A percentile compares a stretch with the other conserved stretches of the same genome.
Conservation (phyloP, 1,140 invertebrate genomes). For the Listronotus oregonensis region DNA sequence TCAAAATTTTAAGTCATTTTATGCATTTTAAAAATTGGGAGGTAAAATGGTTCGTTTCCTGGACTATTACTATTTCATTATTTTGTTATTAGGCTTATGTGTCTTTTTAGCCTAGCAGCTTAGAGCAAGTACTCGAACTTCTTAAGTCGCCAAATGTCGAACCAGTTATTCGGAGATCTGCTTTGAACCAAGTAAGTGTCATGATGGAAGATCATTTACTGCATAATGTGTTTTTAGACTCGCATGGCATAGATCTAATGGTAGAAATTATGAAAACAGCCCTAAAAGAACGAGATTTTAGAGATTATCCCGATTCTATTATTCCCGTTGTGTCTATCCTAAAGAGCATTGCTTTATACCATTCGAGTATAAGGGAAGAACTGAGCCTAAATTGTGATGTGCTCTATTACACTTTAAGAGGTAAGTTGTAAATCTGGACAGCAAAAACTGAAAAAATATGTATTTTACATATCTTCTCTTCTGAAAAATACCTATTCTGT, state of each 20-base stretch:
- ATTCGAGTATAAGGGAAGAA: slow-evolving; percentile 58
- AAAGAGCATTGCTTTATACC: slow-evolving; percentile 62
- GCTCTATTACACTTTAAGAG: slow-evolving; percentile 63
- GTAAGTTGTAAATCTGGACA: no score
- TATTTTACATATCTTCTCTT: not conserved
- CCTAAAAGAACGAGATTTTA: slow-evolving; percentile 63
- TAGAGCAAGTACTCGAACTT: slow-evolving; percentile 57
- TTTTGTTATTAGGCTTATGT: not conserved
- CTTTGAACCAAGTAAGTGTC: slow-evolving; percentile 63
- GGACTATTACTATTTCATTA: not conserved
- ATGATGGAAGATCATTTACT: slow-evolving; percentile 63
- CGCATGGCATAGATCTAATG: slow-evolving; percentile 51
- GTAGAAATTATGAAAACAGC: slow-evolving; percentile 56
- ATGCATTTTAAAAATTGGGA: no score
- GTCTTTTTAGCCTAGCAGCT: slow-evolving; percentile 53
- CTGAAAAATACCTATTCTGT: not conserved
- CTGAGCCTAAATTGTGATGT: slow-evolving; percentile 61
- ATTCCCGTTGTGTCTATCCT: slow-evolving; percentile 65
- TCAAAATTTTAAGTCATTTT: no score
- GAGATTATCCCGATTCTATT: slow-evolving; percentile 68
- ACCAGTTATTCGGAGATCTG: slow-evolving; percentile 63
- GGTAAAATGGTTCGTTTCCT: no score
- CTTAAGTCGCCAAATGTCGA: slow-evolving; percentile 57
- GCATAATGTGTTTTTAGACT: slow-evolving; percentile 60
- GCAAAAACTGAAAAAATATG: no score